Percentiles rank a stretch among this genome's conserved stretches.
phyloP scores from a whole-genome alignment of 2,113 vertebrate species.

The Sapajus apella region DNA sequence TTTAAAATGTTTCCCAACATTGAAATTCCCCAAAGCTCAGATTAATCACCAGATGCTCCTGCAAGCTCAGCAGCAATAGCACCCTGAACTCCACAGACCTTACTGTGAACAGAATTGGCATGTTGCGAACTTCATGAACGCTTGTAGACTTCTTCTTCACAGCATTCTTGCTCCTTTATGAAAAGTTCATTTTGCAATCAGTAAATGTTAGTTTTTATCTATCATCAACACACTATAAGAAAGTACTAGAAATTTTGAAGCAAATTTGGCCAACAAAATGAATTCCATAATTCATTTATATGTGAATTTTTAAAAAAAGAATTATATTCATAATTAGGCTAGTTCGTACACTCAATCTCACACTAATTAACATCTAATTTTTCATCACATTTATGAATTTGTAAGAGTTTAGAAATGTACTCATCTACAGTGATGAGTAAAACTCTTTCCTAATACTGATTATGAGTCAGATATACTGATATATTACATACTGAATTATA shows the following conservation, averaged over 20 bases:
- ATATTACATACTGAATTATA: no score
- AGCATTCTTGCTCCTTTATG: slow-evolving; percentile 21
- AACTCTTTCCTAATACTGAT: background rate
- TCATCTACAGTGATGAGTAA: background rate
- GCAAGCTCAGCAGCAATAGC: slow-evolving; percentile 61
- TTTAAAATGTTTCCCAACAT: slow-evolving; percentile 64
- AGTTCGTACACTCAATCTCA: background rate
- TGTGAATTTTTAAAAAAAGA: background rate
- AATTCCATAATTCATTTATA: slow-evolving; percentile 18
- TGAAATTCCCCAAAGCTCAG: slow-evolving; percentile 64
- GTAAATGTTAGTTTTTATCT: slow-evolving; percentile 12
- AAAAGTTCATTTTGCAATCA: slow-evolving; percentile 63
- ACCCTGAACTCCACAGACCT: slow-evolving; percentile 1
- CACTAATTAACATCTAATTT: background rate
- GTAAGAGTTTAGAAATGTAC: background rate
- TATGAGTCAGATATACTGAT: no score
- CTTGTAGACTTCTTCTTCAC: slow-evolving; percentile 53
- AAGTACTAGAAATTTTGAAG: background rate
- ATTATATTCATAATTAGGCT: background rate
- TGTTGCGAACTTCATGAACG: slow-evolving; percentile 62
- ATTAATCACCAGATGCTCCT: slow-evolving; percentile 70
- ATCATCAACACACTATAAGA: background rate
- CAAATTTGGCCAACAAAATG: background rate
- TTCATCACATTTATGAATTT: background rate
- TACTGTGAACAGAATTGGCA: slow-evolving; percentile 37